A percentile compares a stretch with the other conserved stretches of the same genome.
These are phyloP conservation scores for Hypena proboscidalis DNA, from an alignment of 2,888 invertebrate species.

Conservation along the genomic window DNA sequence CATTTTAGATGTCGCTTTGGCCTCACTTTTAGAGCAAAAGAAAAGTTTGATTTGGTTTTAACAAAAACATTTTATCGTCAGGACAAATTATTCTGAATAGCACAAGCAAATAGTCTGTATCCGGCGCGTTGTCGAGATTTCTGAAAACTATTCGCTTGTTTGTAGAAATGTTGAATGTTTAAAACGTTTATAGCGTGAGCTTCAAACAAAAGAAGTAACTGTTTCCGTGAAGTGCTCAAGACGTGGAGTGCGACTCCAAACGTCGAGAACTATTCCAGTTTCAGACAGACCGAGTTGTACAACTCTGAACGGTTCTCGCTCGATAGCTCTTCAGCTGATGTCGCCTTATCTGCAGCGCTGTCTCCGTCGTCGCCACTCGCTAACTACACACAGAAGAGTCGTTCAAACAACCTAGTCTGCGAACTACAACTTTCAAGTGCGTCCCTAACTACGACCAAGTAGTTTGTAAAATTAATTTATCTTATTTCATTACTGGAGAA, in stretches of 20 bases:
- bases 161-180: conserved; percentile 27
- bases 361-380: not conserved
- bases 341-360: conserved; percentile 50
- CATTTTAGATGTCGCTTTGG: too few relatives aligned
- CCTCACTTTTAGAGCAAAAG: too few relatives aligned
- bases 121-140: not conserved
- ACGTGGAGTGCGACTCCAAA: conserved; percentile 36
- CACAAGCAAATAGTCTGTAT: conserved; percentile 5
- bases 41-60: too few relatives aligned
- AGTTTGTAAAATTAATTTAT: conserved; percentile 25
- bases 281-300: conserved; percentile 47
- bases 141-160: conserved; percentile 23
- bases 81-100: too few relatives aligned
- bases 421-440: conserved; percentile 25
- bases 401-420: conserved; percentile 27
- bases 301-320: conserved; percentile 46
- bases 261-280: conserved; percentile 44
- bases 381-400: conserved; percentile 41
- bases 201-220: conserved; percentile 43
- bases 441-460: conserved; percentile 22
- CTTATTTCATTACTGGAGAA: conserved; percentile 17
- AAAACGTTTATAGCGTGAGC: conserved; percentile 41
- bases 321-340: conserved; percentile 49
- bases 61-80: too few relatives aligned
- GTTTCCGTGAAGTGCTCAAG: conserved; percentile 33